Evolutionary conservation across 2,113 vertebrate genomes (phyloP), one percentile per base, ranked within the genome.

Genomic region (Phylloscopus whistleri): DNA sequence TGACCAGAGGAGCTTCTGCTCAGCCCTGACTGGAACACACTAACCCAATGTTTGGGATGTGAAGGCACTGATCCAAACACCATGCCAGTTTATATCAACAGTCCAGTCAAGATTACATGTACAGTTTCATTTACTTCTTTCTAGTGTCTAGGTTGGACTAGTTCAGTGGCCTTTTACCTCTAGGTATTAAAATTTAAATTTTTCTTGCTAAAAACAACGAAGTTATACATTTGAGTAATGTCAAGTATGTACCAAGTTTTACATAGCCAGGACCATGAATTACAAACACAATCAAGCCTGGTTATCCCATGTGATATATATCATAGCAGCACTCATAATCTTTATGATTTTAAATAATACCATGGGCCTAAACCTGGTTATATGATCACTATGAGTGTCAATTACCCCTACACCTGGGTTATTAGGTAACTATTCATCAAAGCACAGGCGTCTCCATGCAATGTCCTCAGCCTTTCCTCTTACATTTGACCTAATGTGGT

Each of bases 31-130:
- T 30, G 19, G 39, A 44, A 85, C 16, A 37, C 44, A 44, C 21
- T 39, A 18, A 31, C 27, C 20, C 0, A 0, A 6, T 3, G 4
- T 12, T 35, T 33, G 37, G 26, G 6, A 78, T 13, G 4, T 17
- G 33, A 52, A 49, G 27, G 33, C 41, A 9, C 33, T 20, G 16
- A 72, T 63, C 7, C 49, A 89, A 51, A 59, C 44, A 37, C 62
- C 4, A 1, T 6, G 11, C 31, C 44, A 13, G 9, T 60, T 74
- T 26, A 18, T 18, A 76, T 9, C 53, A 68, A 48, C 43, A 83
- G n/a, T 27, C 20, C 10, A 31, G 27, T 30, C n/a, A 76, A 31
- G 13, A 58, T 21, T 64, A 82, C 10, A 55, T 9, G 35, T 0
- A 2, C 3, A 59, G 1, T 27, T 76, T 31, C 4, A 35, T 53